phyloP scores from a whole-genome alignment of 2,797 vertebrate species.

The Mus caroli region DNA sequence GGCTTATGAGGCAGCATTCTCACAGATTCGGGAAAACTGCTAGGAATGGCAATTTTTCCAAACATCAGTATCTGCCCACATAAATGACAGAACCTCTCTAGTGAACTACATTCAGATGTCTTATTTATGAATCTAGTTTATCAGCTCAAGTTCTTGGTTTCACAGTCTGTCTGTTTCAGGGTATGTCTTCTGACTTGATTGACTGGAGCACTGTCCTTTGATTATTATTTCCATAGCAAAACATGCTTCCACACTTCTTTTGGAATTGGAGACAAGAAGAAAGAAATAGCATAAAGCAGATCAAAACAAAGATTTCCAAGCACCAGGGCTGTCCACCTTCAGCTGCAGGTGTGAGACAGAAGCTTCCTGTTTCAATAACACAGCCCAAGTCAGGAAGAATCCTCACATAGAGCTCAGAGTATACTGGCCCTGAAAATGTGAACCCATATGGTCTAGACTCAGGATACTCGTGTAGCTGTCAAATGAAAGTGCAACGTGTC shows the following conservation, averaged over 20 bases:
- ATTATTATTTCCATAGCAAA: neutral
- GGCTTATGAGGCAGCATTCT: neutral
- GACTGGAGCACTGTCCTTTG: neutral
- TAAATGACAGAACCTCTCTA: neutral
- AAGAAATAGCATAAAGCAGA: neutral
- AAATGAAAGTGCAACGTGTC: neutral
- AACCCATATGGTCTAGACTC: neutral
- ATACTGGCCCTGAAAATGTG: neutral
- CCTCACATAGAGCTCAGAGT: neutral
- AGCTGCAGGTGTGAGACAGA: neutral
- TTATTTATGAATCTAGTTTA: neutral
- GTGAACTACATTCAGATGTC: neutral
- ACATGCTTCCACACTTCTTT: constrained; percentile 14
- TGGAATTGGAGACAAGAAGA: neutral
- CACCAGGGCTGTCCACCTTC: neutral
- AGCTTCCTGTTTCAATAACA: neutral
- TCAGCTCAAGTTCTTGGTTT: constrained; percentile 21
- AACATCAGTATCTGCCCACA: neutral
- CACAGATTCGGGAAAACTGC: constrained; percentile 30
- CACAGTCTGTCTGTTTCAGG: neutral
- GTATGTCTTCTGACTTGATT: constrained; percentile 40
- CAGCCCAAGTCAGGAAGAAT: neutral
- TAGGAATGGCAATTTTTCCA: neutral
- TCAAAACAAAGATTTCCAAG: neutral
- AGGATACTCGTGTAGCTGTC: accelerated